Base-by-base conservation (phyloP, 2,797 vertebrate genomes). In the Menidia menidia region DNA sequence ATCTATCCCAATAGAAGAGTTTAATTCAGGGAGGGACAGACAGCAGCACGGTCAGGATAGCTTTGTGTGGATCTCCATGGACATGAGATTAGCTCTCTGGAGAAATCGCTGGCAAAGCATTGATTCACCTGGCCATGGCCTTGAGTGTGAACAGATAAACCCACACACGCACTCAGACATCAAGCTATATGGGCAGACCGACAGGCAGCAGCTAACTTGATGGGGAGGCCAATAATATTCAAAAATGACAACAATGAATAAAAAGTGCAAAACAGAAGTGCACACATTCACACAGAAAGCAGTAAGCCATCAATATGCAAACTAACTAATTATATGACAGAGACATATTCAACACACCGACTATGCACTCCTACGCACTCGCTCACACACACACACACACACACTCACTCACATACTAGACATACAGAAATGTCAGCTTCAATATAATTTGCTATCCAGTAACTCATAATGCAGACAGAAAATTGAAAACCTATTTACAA, bases 261-360 rank as follows among this genome's bases (percentile, higher is more conserved):
- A 78, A 80, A 81, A 78, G 43, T 48, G 65, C 86, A 77, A 68
- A 61, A 74, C 79, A 54, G 72, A 57, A 60, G 60, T 10, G 43
- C 62, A 71, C 68, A 73, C 71, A 83, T 82, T 81, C 73, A 58
- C 69, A 66, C 83, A 74, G 58, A 84, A 78, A 65, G 50, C 62
- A 54, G 73, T 76, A 84, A 82, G 75, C 86, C 85, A 88, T 91
- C 88, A 92, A 84, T 87, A 92, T 93, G 92, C 87, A 89, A 92
- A 92, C 69, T 78, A 91, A 83, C 87, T 91, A 87, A 91, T 91
- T 90, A 89, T 75, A 77, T 84, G 89, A 90, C 67, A 90, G 65
- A 81, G 83, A 87, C 88, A 87, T 62, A 64, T 73, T 81, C 86
- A 79, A 77, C 66, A 50, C 75, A 31, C 57, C 25, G 42, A 82